phyloP scores from a whole-genome alignment of 2,797 vertebrate species.

The Malacoraja senta region DNA sequence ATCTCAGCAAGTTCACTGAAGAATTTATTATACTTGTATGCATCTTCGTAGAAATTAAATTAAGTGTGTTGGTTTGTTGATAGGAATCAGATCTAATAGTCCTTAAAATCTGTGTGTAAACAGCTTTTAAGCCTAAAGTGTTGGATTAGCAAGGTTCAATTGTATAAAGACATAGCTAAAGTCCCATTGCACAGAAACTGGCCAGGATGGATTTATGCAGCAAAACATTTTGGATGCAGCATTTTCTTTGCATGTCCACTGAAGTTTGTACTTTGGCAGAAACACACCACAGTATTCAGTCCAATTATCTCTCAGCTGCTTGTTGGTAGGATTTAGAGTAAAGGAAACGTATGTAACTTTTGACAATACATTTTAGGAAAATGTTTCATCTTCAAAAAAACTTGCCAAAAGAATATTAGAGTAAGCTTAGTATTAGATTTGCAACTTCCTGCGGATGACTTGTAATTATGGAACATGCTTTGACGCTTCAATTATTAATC shows the following conservation, averaged over 20 bases:
- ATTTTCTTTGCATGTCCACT: not conserved
- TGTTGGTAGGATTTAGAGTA: not conserved
- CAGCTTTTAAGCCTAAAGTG: too few relatives aligned
- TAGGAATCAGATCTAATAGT: too few relatives aligned
- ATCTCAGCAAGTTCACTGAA: too few relatives aligned
- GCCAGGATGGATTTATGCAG: not conserved
- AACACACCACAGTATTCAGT: not conserved
- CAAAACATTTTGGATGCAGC: not conserved
- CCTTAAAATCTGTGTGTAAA: too few relatives aligned
- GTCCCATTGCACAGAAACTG: not conserved
- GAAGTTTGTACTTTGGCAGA: slow-evolving; percentile 17
- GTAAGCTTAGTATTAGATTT: not conserved
- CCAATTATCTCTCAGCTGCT: slow-evolving; percentile 22
- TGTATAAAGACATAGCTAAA: not conserved
- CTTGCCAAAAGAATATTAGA: not conserved
- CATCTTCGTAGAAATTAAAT: too few relatives aligned
- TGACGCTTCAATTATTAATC: slow-evolving; percentile 39
- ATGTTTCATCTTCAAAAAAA: not conserved
- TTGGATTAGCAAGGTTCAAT: too few relatives aligned
- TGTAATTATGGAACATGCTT: not conserved
- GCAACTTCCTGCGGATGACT: not conserved
- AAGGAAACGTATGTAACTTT: not conserved
- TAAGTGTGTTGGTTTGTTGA: too few relatives aligned
- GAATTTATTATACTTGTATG: too few relatives aligned
- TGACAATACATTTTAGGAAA: not conserved